Base-by-base conservation (phyloP, 2,113 vertebrate genomes). In the Psilopsiagon aymara region DNA sequence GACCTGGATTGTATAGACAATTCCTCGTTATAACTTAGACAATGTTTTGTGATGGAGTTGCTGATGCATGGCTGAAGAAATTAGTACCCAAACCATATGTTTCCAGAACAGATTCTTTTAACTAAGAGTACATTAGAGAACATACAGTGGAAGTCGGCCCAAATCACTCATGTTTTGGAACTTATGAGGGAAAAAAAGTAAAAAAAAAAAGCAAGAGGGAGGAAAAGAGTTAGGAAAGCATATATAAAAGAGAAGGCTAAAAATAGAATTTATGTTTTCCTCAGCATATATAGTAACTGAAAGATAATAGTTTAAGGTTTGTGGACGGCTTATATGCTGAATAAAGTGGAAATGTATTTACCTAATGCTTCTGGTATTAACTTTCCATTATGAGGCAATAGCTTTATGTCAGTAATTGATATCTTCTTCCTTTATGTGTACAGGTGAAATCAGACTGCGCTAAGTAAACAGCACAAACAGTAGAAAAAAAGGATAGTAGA, bases 1-100 rank as follows among this genome's bases (percentile, higher is more conserved):
- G 43, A 35, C 5, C 5, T 67, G 5, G 12, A 29, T 59, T 1
- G 0, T n/a, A 6, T 0, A 62, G 46, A 68, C 78, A 35, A 64
- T 69, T 27, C 28, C 14, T 81, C 7, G 24, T 59, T 0, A 0
- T 64, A 71, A 64, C 29, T 53, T 39, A 60, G 49, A 53, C 20
- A 55, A 2, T 33, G 17, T 13, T 35, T 77, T 66, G 51, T 55
- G 43, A 66, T 47, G 39, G 49, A 70, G 17, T 60, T 76, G 21
- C 17, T 76, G 23, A 21, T 29, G 27, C 29, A 47, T 16, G 19
- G 10, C 52, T 77, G 57, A 57, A 91, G 13, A 74, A 69, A 47
- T 19, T 11, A 37, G 39, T 59, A 75, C 17, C 11, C 35, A 43
- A 71, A 57, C 35, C 27, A 46, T 29, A 0, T 24, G 25, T 64